Evolutionary conservation across 2,888 invertebrate species (phyloP), one percentile per base, ranked within the genome.

Genomic region (Erpobdella octoculata): DNA sequence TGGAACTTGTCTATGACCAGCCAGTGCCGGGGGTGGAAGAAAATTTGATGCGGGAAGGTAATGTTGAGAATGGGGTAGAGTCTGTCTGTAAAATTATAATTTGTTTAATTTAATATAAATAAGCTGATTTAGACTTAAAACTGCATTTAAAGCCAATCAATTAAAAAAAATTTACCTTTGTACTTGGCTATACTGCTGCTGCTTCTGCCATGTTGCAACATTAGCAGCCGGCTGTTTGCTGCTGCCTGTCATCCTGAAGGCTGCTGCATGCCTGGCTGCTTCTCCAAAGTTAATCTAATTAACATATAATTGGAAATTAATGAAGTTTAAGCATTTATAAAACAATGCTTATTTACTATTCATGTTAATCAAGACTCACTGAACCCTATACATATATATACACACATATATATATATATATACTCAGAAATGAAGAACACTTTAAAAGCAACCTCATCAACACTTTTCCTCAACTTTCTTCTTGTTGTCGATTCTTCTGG

Each of bases 231-330:
- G 53, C 28, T 53, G 53, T 28, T 53, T 53, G 53, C 53, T 28
- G 8, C 53, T 28, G 21, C 21, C 53, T 53, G 53, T 53, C 53
- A 53, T 53, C 21, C 53, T 53, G 28, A 53, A 46, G n/a, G 58
- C 69, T 35, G 69, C 69, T 58, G 69, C 69, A 25, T 69, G 69
- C 46, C 69, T 69, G 15, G 15, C 69, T 53, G 69, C 69, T 31
- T 69, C 69, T 12, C 69, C 69, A 58, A 69, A 69, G 31, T 48
- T 69, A 33, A 69, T 48, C 69, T 69, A n/a, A n/a, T n/a, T 38
- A 8, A 3, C 25, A 25, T 33, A 41, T 41, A 41, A 41, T 41
- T 41, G n/a, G n/a, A 31, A 62, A 62, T 25, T 8, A 28, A 8
- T 25, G n/a, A n/a, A n/a, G n/a, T n/a, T n/a, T n/a, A n/a, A n/a